Evolutionary conservation across 2,113 vertebrate species (phyloP).

Genomic region (Eonycteris spelaea): DNA sequence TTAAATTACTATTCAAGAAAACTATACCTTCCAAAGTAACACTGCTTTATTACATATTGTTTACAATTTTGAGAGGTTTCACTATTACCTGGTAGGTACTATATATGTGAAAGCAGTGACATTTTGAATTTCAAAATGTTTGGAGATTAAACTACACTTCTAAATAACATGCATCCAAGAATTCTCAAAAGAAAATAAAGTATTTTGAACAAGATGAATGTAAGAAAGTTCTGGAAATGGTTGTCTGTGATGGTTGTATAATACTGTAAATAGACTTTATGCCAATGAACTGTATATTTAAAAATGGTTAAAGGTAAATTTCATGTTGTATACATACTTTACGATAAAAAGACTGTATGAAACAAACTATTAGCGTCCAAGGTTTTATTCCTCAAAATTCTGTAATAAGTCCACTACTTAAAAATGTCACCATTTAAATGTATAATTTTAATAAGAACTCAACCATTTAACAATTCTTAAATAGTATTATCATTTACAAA

Average conservation of each 20-base stretch:
- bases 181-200: background rate
- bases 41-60: background rate
- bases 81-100: background rate
- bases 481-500: background rate
- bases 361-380: background rate
- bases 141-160: constrained; percentile 19
- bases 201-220: constrained; percentile 23
- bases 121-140: background rate
- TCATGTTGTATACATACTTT: background rate
- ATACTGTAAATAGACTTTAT: background rate
- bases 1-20: background rate
- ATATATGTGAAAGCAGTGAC: background rate
- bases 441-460: background rate
- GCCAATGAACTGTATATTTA: background rate
- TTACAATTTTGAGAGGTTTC: background rate
- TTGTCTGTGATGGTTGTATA: background rate
- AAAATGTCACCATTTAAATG: background rate
- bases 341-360: background rate
- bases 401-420: background rate
- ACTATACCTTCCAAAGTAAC: background rate
- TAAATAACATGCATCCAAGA: background rate
- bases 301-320: background rate
- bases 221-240: background rate
- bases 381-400: background rate
- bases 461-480: constrained; percentile 19